phyloP scores from a whole-genome alignment of 2,797 vertebrate species.

The Centropyge bicolor region DNA sequence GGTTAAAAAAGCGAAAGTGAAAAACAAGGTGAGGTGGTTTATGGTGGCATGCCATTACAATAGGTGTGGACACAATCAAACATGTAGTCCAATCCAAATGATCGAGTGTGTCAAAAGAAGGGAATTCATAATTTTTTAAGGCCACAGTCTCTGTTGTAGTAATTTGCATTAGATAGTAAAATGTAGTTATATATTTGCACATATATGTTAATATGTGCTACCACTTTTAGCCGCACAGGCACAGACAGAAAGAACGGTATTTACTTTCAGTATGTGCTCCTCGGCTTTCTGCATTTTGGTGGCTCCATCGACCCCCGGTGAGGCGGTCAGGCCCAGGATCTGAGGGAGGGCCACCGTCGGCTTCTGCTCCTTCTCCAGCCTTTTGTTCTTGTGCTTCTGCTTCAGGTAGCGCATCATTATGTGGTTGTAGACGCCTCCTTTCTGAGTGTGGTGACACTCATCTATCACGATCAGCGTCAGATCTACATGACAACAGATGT shows the following conservation, averaged over 20 bases:
- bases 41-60: not conserved
- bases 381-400: constrained; percentile 89
- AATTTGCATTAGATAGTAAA: not conserved
- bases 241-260: constrained; percentile 33
- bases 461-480: constrained; percentile 95
- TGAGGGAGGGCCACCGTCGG: constrained; percentile 87
- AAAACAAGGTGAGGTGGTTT: not conserved
- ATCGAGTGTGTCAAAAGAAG: not conserved
- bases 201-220: not conserved
- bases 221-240: not conserved
- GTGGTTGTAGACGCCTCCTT: constrained; percentile 94
- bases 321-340: constrained; percentile 95
- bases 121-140: not conserved
- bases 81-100: not conserved
- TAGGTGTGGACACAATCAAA: not conserved
- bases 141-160: not conserved
- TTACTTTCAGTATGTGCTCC: constrained; percentile 95
- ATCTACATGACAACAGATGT: constrained; percentile 76
- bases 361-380: constrained; percentile 85
- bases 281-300: constrained; percentile 87
- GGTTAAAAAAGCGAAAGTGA: constrained; percentile 6
- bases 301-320: constrained; percentile 94
- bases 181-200: no score
- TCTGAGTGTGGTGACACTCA: constrained; percentile 98
- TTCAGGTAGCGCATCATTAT: constrained; percentile 95